phyloP scores from a whole-genome alignment of 2,888 invertebrate genomes.

The Caradrina clavipalpis region DNA sequence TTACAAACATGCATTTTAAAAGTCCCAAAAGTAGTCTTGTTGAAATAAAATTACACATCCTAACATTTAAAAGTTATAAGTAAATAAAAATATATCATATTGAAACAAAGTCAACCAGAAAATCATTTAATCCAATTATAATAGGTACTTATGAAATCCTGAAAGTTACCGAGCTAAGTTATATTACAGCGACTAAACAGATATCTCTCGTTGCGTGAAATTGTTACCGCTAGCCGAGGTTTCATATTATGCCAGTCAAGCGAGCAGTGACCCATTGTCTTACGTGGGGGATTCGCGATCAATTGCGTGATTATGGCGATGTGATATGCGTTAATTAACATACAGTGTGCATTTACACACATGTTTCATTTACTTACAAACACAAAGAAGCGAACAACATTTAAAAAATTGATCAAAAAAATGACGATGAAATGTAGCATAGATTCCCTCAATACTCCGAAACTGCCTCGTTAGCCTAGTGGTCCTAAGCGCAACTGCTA shows the following conservation, averaged over 20 bases:
- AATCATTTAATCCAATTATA: constrained; percentile 31
- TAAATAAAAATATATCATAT: not conserved
- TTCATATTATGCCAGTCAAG: constrained; percentile 32
- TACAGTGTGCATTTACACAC: no score
- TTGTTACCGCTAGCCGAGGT: constrained; percentile 49
- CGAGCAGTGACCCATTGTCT: constrained; percentile 19
- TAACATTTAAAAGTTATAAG: not conserved
- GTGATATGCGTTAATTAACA: no score
- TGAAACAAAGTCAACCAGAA: not conserved
- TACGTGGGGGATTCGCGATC: constrained; percentile 26
- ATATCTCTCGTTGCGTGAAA: constrained; percentile 63
- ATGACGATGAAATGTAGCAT: no score
- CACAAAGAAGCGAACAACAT: no score
- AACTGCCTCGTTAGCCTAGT: no score
- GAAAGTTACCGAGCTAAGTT: constrained; percentile 38
- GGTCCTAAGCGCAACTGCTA: no score
- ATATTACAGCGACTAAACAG: constrained; percentile 46
- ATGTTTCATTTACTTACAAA: no score
- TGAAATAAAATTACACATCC: no score
- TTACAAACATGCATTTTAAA: no score
- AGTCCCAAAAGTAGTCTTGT: no score
- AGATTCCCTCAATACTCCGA: no score
- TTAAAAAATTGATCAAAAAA: no score
- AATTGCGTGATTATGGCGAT: not conserved
- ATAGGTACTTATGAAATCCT: constrained; percentile 14